phyloP scores from a whole-genome alignment of 2,113 vertebrate species.

The Cavia porcellus region DNA sequence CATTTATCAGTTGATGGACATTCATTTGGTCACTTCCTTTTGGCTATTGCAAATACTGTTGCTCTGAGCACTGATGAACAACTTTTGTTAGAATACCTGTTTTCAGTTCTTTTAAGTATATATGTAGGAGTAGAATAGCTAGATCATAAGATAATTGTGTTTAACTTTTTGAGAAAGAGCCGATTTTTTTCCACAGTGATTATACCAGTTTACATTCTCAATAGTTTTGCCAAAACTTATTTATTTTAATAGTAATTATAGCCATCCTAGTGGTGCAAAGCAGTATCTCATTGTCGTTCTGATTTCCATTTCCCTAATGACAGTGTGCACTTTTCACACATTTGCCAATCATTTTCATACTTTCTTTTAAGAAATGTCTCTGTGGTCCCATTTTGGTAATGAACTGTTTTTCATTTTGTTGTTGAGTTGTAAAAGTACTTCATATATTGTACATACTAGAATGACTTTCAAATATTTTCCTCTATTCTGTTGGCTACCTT shows the following conservation, averaged over 20 bases:
- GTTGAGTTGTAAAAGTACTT: background rate
- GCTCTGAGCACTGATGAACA: background rate
- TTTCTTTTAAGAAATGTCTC: background rate
- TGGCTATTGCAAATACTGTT: background rate
- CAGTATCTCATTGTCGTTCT: background rate
- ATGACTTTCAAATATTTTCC: conserved; percentile 12
- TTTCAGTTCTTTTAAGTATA: conserved; percentile 18
- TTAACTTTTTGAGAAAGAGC: conserved; percentile 26
- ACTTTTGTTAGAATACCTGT: conserved; percentile 34
- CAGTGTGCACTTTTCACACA: background rate
- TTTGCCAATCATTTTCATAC: background rate
- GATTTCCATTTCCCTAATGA: background rate
- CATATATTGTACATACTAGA: background rate
- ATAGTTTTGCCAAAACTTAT: background rate
- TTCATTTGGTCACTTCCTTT: background rate
- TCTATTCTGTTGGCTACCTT: background rate
- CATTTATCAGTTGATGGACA: background rate
- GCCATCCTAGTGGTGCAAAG: background rate
- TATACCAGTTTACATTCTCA: too few species aligned
- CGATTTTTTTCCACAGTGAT: background rate
- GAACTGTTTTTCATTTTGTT: conserved; percentile 1
- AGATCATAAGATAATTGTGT: background rate
- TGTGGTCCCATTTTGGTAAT: background rate
- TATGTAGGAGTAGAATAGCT: background rate
- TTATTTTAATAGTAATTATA: conserved; percentile 23